These are phyloP conservation scores for Pecten maximus DNA, from an alignment of 2,888 invertebrate species.

Conservation along the genomic window DNA sequence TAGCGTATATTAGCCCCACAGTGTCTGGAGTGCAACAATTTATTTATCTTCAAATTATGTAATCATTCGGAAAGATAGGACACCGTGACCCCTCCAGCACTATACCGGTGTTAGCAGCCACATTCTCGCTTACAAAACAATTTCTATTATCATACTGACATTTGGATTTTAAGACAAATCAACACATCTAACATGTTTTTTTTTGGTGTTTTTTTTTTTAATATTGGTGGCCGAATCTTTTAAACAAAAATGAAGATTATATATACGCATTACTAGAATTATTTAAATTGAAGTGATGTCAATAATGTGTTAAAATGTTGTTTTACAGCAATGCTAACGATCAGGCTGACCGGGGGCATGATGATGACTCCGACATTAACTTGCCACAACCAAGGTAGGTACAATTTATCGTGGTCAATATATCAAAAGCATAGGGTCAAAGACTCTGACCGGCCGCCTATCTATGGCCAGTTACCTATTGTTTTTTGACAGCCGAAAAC, in stretches of 20 bases:
- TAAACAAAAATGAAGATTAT: too few species aligned
- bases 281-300: too few species aligned
- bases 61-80: conserved; percentile 3
- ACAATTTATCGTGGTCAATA: too few species aligned
- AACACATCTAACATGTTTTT: neutral
- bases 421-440: too few species aligned
- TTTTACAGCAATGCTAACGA: conserved; percentile 36
- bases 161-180: neutral
- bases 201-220: neutral
- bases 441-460: too few species aligned
- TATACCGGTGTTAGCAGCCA: neutral
- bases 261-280: too few species aligned
- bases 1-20: neutral
- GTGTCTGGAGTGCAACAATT: neutral
- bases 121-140: too few species aligned
- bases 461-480: too few species aligned
- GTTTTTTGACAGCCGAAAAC: too few species aligned
- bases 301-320: too few species aligned
- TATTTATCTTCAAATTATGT: neutral
- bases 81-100: neutral
- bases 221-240: too few species aligned
- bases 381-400: conserved; percentile 42
- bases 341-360: conserved; percentile 31
- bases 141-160: neutral
- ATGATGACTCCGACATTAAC: conserved; percentile 38